phyloP scores from a whole-genome alignment of 2,113 vertebrate species.

The Triplophysa rosa region DNA sequence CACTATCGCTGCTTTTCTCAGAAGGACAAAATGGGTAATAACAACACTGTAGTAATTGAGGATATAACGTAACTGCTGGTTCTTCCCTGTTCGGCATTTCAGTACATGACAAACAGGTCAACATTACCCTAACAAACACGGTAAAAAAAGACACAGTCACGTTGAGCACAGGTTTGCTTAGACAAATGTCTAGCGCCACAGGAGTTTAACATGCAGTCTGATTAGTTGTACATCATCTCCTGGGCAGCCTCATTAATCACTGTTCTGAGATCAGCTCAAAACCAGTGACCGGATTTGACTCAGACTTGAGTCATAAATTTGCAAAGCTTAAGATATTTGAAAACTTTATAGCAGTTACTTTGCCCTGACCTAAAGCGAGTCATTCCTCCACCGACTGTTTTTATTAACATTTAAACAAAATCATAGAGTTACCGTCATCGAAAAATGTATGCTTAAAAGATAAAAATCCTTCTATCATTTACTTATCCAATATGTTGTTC shows the following conservation, averaged over 20 bases:
- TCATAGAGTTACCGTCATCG: too few species aligned
- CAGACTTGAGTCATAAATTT: conserved; percentile 6
- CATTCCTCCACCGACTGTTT: background rate
- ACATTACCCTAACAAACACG: conserved; percentile 4
- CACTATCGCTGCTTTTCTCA: too few species aligned
- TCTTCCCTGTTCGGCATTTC: conserved; percentile 20
- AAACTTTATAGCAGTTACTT: background rate
- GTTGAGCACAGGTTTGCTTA: background rate
- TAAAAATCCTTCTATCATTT: too few species aligned
- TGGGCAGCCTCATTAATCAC: conserved; percentile 1
- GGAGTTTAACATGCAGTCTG: background rate
- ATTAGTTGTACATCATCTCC: background rate
- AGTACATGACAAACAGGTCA: background rate
- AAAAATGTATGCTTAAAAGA: too few species aligned
- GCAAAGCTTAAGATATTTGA: background rate
- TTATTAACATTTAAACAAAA: too few species aligned
- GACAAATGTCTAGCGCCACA: background rate
- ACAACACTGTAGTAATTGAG: background rate
- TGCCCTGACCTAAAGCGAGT: background rate
- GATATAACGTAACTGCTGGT: conserved; percentile 1
- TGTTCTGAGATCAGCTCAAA: background rate
- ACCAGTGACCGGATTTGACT: background rate
- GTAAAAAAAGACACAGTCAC: background rate
- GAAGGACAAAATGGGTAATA: conserved; percentile 23
- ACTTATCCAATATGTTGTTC: too few species aligned